Base-by-base conservation (phyloP, 2,888 invertebrate genomes). In the Dinocampus coccinellae region DNA sequence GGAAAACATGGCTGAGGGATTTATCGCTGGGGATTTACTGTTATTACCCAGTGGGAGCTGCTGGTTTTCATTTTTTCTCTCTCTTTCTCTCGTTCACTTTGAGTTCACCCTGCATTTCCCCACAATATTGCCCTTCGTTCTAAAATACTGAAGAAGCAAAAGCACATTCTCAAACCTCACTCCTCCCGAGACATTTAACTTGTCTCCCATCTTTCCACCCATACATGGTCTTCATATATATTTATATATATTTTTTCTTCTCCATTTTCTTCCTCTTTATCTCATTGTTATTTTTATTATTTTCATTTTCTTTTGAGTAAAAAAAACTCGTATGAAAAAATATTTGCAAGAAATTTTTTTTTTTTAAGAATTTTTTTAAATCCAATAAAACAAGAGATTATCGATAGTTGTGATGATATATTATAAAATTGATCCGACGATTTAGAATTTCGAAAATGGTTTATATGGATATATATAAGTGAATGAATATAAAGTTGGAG, bases 21-120 rank as follows among this genome's bases (percentile, higher is more conserved):
- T 85, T 86, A 86, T 85, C 82, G 81, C 84, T 77, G 73, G 81
- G 83, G 82, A 86, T 86, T 86, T 86, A 86, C 85, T 85, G 86
- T 86, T 86, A 86, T 85, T 85, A 85, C 84, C 82, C 80, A 64
- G 70, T 64, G 70, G 64, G 74, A 75, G 73, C 74, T 75, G 70
- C 73, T 73, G n/a, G n/a, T n/a, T n/a, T n/a, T n/a, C n/a, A n/a
- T n/a, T n/a, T n/a, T n/a, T n/a, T n/a, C n/a, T n/a, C n/a, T n/a
- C n/a, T n/a, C n/a, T 74, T 73, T 75, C 73, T 52, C 67, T 72
- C 65, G 70, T 61, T 70, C 67, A 60, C 66, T 47, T 68, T 65
- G 74, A 75, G 73, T 71, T 73, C 72, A 16, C 64, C 36, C 64
- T 24, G 67, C 55, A 10, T 34, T 36, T 33, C 36, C 24, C 24